phyloP scores from a whole-genome alignment of 2,888 invertebrate genomes.

The Antheraea assamensis region DNA sequence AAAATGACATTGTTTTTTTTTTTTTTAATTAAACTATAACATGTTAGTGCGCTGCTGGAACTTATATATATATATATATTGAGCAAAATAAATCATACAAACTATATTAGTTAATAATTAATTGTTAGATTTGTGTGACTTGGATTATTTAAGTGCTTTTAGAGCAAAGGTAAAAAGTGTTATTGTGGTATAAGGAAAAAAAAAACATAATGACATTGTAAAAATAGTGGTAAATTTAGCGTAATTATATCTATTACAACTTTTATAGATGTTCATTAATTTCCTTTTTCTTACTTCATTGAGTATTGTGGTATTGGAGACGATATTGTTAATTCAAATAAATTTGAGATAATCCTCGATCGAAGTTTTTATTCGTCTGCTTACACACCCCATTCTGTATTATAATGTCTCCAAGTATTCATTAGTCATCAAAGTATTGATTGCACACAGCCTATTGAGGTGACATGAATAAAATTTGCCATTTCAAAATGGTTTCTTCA shows the following conservation, averaged over 20 bases:
- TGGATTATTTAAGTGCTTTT: conserved; percentile 81
- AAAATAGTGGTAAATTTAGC: conserved; percentile 81
- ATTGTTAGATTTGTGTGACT: conserved; percentile 83
- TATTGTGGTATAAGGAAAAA: conserved; percentile 80
- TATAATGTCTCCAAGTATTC: conserved; percentile 25
- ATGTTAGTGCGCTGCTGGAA: conserved; percentile 64
- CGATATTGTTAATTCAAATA: conserved; percentile 82
- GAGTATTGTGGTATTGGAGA: conserved; percentile 81
- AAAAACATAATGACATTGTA: conserved; percentile 82
- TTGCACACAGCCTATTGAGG: not conserved
- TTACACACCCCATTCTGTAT: conserved; percentile 45
- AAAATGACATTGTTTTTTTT: conserved; percentile 68
- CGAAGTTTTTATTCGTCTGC: conserved; percentile 73
- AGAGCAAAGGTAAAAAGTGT: conserved; percentile 80
- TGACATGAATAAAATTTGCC: not conserved
- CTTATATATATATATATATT: conserved; percentile 78
- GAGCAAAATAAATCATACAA: conserved; percentile 80
- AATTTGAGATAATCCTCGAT: conserved; percentile 80
- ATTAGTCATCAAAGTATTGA: not conserved
- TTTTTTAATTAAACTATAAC: conserved; percentile 45
- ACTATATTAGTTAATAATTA: conserved; percentile 80
- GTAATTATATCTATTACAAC: conserved; percentile 82
- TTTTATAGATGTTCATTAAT: conserved; percentile 82
- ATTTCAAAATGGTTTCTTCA: not conserved
- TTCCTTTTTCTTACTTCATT: conserved; percentile 80